These are phyloP conservation scores for Atherix ibis DNA, from an alignment of 2,888 invertebrate genomes.

Conservation along the genomic window DNA sequence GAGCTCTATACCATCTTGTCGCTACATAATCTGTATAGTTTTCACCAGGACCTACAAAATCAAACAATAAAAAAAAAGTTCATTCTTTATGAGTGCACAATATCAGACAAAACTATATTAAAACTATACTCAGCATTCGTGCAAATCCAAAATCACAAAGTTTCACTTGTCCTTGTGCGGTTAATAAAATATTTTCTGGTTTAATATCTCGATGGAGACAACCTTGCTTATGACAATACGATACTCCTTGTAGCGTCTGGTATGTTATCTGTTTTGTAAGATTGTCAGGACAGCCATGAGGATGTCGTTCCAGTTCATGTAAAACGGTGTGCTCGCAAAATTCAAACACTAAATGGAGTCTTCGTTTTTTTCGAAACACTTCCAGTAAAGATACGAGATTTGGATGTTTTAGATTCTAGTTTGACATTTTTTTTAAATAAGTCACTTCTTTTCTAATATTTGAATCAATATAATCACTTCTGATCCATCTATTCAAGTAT, in stretches of 20 bases:
- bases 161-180: slow-evolving; percentile 84
- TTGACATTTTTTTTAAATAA: no score
- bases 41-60: slow-evolving; percentile 72
- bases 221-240: slow-evolving; percentile 90
- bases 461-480: no score
- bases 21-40: slow-evolving; percentile 99
- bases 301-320: slow-evolving; percentile 88
- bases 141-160: slow-evolving; percentile 97
- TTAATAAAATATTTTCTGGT: slow-evolving; percentile 95
- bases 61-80: no score
- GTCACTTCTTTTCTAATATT: no score
- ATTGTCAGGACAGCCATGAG: slow-evolving; percentile 80
- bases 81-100: no score
- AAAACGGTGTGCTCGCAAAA: slow-evolving; percentile 96
- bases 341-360: slow-evolving; percentile 95
- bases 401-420: slow-evolving; percentile 97
- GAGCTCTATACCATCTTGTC: slow-evolving; percentile 96
- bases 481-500: no score
- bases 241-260: slow-evolving; percentile 89
- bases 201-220: slow-evolving; percentile 96
- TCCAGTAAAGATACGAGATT: slow-evolving; percentile 94
- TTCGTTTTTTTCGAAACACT: slow-evolving; percentile 88
- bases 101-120: no score
- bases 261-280: slow-evolving; percentile 84
- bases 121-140: slow-evolving; percentile 81